Conservation (phyloP, 2,113 vertebrate species). For the Sinosuthora webbiana region DNA sequence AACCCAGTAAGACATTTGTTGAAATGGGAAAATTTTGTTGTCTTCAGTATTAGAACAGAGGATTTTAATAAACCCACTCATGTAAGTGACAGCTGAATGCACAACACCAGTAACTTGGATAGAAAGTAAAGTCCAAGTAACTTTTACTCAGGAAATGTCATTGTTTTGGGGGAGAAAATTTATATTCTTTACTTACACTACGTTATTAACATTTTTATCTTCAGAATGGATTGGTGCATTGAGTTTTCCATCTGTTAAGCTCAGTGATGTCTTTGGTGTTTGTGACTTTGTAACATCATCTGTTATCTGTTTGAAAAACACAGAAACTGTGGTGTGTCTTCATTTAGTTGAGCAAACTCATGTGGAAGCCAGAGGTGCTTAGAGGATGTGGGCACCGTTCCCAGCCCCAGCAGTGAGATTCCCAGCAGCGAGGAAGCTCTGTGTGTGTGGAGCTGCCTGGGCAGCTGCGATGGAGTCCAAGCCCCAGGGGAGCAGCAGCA, state of each 20-base stretch:
- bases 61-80: background rate
- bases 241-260: background rate
- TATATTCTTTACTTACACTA: background rate
- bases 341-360: background rate
- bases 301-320: background rate
- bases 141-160: background rate
- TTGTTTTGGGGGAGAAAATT: background rate
- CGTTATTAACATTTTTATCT: background rate
- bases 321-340: background rate
- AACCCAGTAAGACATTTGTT: background rate
- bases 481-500: background rate
- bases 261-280: background rate
- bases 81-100: background rate
- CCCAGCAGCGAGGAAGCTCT: background rate
- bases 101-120: background rate
- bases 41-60: background rate
- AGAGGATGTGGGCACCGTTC: accelerated
- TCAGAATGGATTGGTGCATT: background rate
- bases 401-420: background rate
- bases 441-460: background rate
- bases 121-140: background rate
- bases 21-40: background rate
- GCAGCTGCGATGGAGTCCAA: background rate
- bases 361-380: background rate
- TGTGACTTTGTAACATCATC: background rate